Percentiles rank a stretch among this genome's conserved stretches.
Evolutionary conservation across 2,888 invertebrate species (phyloP).

Genomic region (Mythimna ferrago): DNA sequence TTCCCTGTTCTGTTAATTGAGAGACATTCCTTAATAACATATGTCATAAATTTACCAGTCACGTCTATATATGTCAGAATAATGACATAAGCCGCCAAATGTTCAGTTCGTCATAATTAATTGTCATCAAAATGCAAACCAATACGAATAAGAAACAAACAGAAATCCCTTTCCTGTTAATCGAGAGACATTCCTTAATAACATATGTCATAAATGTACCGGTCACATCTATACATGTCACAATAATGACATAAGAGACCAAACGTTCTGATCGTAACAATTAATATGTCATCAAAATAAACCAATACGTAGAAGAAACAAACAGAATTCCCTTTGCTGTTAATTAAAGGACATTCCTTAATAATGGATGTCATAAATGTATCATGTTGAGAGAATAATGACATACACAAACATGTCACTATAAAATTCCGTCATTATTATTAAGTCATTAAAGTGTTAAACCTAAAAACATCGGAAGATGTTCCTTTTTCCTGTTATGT

Average conservation of each 20-base stretch:
- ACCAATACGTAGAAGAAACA: not conserved
- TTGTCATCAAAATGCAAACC: conserved; percentile 20
- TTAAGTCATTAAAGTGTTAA: conserved; percentile 22
- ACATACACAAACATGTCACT: conserved; percentile 2
- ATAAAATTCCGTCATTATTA: conserved; percentile 22
- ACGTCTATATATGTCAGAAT: not conserved
- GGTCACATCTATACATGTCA: not conserved
- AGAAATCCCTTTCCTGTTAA: not conserved
- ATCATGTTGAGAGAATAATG: not conserved
- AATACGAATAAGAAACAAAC: not conserved
- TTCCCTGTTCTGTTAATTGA: not conserved
- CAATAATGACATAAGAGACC: not conserved
- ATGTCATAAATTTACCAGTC: conserved; percentile 15
- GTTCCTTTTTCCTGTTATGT: conserved; percentile 25
- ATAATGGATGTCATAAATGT: conserved; percentile 5
- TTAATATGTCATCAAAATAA: conserved; percentile 25
- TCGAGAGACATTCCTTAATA: not conserved
- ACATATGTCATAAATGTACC: conserved; percentile 9
- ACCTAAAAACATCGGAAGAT: not conserved
- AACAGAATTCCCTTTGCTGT: not conserved
- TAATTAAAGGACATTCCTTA: not conserved
- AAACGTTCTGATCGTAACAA: conserved; percentile 6
- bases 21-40: not conserved
- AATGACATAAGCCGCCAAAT: conserved; percentile 5
- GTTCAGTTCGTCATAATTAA: conserved; percentile 12